Base-by-base conservation (phyloP, 2,797 vertebrate genomes). In the Pangasius macronema region DNA sequence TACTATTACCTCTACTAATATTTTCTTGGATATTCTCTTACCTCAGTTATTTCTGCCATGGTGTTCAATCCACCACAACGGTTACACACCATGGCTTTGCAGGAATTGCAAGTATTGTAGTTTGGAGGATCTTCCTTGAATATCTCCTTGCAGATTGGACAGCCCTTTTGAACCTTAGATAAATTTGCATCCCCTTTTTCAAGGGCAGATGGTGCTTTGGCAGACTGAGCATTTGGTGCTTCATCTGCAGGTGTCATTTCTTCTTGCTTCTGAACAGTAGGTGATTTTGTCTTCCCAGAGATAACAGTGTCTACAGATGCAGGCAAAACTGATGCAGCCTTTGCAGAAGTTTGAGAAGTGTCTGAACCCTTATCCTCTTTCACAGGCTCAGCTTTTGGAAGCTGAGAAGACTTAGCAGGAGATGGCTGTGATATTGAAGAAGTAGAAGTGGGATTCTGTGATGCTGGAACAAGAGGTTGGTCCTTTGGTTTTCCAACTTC, bases 31-130 rank as follows among this genome's bases (percentile, higher is more conserved):
- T 27, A 55, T 27, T 33, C 33, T 57, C 67, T 94, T 96, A 93
- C 92, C 85, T 81, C 94, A 75, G 92, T 94, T 91, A 95, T 92
- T 89, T 97, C 95, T 0, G 96, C 96, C 36, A 89, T 95, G 0
- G 97, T 96, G 88, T 97, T 97, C 94, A 97, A 97, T 94, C 96
- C 97, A 95, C 96, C 97, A 95, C 97, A 97, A 85, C 95, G 94
- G 85, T 96, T 97, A 89, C 97, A 97, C 79, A 97, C 95, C 81
- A 91, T 90, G 2, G 90, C 93, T 93, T 96, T 96, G 94, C 97
- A 97, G 89, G 96, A 95, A 0, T 95, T 97, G 85, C 97, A 97
- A 0, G 94, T 95, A 85, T 90, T 96, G 86, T 95, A 97, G 93
- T 97, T 97, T 9, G 95, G 93, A 39, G 94, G 93, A 85, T 96